A percentile compares a stretch with the other conserved stretches of the same genome.
Evolutionary conservation across 2,888 invertebrate genomes (phyloP).

Genomic region (Synanthedon vespiformis): DNA sequence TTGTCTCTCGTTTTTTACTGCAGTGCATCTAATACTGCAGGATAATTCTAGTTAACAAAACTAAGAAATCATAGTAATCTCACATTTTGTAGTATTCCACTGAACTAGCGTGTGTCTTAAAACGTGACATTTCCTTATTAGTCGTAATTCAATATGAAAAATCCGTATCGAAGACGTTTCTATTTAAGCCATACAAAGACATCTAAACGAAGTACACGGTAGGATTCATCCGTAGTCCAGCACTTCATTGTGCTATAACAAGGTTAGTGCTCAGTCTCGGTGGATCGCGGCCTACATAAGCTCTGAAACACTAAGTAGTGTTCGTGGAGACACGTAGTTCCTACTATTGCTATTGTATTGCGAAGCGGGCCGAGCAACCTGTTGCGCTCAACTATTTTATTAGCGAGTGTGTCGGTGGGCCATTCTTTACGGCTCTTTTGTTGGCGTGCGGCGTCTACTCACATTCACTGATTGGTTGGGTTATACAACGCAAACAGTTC

Average conservation of each 20-base stretch:
- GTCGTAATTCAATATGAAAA: too few species aligned
- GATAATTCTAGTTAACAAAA: too few species aligned
- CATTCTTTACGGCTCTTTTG: constrained; percentile 68
- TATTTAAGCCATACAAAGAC: too few species aligned
- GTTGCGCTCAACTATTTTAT: constrained; percentile 68
- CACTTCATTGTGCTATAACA: not conserved
- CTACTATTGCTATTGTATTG: constrained; percentile 50
- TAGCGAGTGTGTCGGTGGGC: constrained; percentile 62
- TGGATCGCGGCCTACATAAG: not conserved
- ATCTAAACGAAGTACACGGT: too few species aligned
- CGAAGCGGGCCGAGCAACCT: constrained; percentile 46
- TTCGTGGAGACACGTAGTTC: constrained; percentile 32
- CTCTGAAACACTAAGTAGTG: not conserved
- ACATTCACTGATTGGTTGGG: constrained; percentile 47
- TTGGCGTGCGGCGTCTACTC: constrained; percentile 55
- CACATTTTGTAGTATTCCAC: too few species aligned
- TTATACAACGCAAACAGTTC: not conserved
- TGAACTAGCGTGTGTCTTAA: too few species aligned
- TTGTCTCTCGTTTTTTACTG: too few species aligned
- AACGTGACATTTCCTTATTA: too few species aligned
- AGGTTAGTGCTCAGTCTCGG: not conserved
- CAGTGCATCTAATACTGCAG: too few species aligned
- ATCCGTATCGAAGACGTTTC: too few species aligned
- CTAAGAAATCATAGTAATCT: too few species aligned
- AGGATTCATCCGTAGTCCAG: not conserved